Evolutionary conservation across 2,113 vertebrate species (phyloP).

Genomic region (Pluvianellus socialis): DNA sequence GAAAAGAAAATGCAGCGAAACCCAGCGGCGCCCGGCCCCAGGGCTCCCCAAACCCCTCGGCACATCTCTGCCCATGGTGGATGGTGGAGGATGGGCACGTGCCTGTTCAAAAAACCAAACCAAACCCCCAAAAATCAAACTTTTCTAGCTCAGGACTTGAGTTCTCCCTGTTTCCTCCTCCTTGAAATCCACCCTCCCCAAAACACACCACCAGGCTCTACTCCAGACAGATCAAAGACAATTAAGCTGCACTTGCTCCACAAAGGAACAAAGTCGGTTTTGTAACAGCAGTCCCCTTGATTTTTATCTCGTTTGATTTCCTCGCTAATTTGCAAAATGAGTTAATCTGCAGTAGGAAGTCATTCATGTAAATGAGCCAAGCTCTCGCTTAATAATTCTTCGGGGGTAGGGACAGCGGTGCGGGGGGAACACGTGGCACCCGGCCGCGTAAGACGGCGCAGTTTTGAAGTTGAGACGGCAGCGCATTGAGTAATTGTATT

Average conservation of each 20-base stretch:
- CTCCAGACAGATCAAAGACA: background rate
- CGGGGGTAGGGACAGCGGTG: fast-evolving
- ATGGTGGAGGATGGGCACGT: fast-evolving
- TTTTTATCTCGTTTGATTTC: background rate
- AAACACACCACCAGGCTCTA: background rate
- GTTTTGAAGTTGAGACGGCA: background rate
- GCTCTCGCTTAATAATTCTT: background rate
- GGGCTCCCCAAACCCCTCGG: background rate
- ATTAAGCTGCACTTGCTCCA: background rate
- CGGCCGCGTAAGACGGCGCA: background rate
- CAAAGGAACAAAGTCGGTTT: background rate
- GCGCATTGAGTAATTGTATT: background rate
- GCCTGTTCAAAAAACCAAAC: background rate
- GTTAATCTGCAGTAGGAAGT: background rate
- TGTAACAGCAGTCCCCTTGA: fast-evolving
- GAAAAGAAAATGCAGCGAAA: background rate
- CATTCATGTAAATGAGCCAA: background rate
- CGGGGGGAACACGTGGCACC: background rate
- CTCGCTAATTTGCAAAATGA: background rate
- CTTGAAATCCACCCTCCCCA: background rate
- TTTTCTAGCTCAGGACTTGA: background rate
- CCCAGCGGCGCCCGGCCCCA: fast-evolving
- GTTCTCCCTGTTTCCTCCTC: background rate
- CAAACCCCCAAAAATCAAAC: background rate
- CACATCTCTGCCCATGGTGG: fast-evolving